phyloP scores from a whole-genome alignment of 2,797 vertebrate species.

The Sebastes taczanowskii region DNA sequence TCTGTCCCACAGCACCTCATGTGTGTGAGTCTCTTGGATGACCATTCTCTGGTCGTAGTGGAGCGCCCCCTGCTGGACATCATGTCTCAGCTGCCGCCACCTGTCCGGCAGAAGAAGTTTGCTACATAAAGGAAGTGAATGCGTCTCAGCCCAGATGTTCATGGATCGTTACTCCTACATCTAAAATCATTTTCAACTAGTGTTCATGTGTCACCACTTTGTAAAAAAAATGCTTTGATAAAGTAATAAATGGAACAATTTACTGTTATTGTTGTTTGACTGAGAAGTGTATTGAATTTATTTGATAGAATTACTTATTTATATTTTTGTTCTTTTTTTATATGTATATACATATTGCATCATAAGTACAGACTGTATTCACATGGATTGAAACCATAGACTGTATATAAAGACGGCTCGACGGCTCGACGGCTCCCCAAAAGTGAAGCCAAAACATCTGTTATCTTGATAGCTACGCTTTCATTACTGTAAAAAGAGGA shows the following conservation, averaged over 20 bases:
- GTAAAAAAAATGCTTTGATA: slow-evolving; percentile 38
- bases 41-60: slow-evolving; percentile 90
- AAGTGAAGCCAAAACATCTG: no score
- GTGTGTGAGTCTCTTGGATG: slow-evolving; percentile 86
- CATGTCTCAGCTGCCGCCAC: slow-evolving; percentile 87
- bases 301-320: not conserved
- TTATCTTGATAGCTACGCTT: no score
- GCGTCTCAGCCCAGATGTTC: not conserved
- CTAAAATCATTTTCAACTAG: not conserved
- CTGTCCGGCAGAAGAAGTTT: slow-evolving; percentile 93
- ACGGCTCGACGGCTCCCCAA: no score
- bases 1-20: slow-evolving; percentile 84
- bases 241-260: slow-evolving; percentile 37
- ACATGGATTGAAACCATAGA: no score
- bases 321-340: not conserved
- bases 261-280: not conserved
- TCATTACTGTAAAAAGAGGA: no score
- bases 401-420: no score
- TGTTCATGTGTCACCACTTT: slow-evolving; percentile 2
- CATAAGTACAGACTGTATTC: not conserved
- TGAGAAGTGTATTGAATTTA: not conserved
- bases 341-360: not conserved
- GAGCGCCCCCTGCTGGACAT: slow-evolving; percentile 91
- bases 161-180: not conserved
- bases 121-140: slow-evolving; percentile 83